A percentile compares a stretch with the other conserved stretches of the same genome.
Conservation (phyloP, 2,797 vertebrate genomes). For the Psittacula derbiana region DNA sequence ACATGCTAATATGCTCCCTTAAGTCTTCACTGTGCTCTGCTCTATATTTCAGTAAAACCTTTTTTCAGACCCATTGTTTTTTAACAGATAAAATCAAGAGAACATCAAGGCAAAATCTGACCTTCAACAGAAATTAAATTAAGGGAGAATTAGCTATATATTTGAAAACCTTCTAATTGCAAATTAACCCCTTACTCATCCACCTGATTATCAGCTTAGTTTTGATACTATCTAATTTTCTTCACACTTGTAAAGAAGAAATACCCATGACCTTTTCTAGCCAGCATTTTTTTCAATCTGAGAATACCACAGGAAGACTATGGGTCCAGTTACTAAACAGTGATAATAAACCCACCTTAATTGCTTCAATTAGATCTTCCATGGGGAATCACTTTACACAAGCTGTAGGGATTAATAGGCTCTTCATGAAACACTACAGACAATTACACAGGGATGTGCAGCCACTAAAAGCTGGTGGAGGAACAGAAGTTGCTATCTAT, state of each 20-base stretch:
- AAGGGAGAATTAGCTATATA: constrained; percentile 9
- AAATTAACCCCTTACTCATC: constrained; percentile 55
- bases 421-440: background rate
- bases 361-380: constrained; percentile 56
- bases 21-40: background rate
- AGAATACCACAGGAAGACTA: constrained; percentile 31
- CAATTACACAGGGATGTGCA: constrained; percentile 30
- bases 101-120: constrained; percentile 22
- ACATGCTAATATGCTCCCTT: constrained; percentile 1
- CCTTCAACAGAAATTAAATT: constrained; percentile 35
- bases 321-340: constrained; percentile 45
- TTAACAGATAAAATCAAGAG: constrained; percentile 26
- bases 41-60: background rate
- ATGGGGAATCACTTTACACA: constrained; percentile 45
- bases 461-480: background rate
- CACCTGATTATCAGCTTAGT: background rate
- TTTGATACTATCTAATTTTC: constrained; percentile 44
- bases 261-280: background rate
- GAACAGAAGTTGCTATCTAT: background rate
- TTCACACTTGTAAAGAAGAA: background rate
- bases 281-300: background rate
- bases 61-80: constrained; percentile 15
- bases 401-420: constrained; percentile 34
- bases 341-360: constrained; percentile 65
- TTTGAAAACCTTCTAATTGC: constrained; percentile 27